Evolutionary conservation across 2,797 vertebrate species (phyloP), one percentile per base, ranked within the genome.

Genomic region (Centroberyx gerrardi): DNA sequence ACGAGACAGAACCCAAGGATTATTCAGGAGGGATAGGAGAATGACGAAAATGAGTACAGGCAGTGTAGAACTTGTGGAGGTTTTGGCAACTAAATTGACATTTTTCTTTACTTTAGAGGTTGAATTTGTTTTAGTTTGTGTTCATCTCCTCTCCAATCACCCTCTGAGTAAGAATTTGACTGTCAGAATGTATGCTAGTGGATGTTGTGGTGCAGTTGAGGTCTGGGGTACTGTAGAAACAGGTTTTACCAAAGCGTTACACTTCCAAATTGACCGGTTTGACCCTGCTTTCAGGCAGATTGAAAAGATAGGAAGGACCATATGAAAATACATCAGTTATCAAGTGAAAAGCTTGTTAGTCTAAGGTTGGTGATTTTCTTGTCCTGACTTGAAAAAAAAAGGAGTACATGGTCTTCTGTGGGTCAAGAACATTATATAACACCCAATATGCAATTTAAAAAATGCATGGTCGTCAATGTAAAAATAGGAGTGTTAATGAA

Each of bases 1-100:
- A 71, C 71, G 73, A 64, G 72, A 75, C 73, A 27, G 62, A 65
- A 59, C 15, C 12, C 46, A 14, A 17, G 64, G 46, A 74, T 75
- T 54, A 81, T 68, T 68, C 66, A 75, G 74, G 56, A 78, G 38
- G 15, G 33, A 73, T 7, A 44, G 1, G 15, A 9, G 33, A 36
- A 17, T 44, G 28, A 82, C 53, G 56, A 70, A 40, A 53, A 73
- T 46, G 68, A 77, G 62, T 28, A 44, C 68, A 36, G 46, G 66
- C 3, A 1, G 6, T 2, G 54, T 18, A 14, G 28, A 36, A 74
- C 67, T 14, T 62, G 22, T 9, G 28, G 69, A 27, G 0, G 68
- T 67, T 52, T 74, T 14, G 5, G 64, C 8, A 3, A 42, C 59
- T 71, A 27, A 78, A 66, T 51, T 46, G 6, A 77, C 67, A 55